phyloP scores from a whole-genome alignment of 2,888 invertebrate species.

The Podotricha telesiphe region DNA sequence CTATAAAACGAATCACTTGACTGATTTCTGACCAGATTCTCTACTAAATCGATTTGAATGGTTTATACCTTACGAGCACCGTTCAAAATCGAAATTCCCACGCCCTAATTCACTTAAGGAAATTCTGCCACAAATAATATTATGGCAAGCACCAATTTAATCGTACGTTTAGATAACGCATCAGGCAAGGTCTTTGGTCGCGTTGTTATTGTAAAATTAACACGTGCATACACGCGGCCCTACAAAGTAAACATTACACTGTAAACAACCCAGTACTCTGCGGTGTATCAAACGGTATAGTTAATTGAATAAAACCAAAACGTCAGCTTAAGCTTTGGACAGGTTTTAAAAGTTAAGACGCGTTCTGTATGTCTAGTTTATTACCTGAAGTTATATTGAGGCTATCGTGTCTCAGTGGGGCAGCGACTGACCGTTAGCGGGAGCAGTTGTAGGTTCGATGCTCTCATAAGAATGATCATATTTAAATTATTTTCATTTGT shows the following conservation, averaged over 20 bases:
- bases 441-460: too few species aligned
- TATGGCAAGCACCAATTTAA: constrained; percentile 57
- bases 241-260: constrained; percentile 40
- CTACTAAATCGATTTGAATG: neutral
- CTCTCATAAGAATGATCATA: too few species aligned
- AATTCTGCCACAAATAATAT: constrained; percentile 40
- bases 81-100: constrained; percentile 7
- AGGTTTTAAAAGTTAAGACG: neutral
- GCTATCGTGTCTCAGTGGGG: too few species aligned
- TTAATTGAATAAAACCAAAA: constrained; percentile 56
- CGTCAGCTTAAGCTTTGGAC: constrained; percentile 46
- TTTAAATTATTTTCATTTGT: too few species aligned
- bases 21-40: neutral
- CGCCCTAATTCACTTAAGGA: constrained; percentile 9
- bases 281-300: constrained; percentile 47
- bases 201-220: constrained; percentile 66
- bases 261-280: constrained; percentile 51
- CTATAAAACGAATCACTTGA: neutral
- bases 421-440: too few species aligned
- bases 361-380: too few species aligned
- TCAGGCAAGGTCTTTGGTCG: constrained; percentile 69
- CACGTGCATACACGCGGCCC: constrained; percentile 56
- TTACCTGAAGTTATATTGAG: too few species aligned
- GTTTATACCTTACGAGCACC: neutral
- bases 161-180: constrained; percentile 48